Evolutionary conservation across 2,888 invertebrate species (phyloP).

Genomic region (Pyrocoelia pectoralis): DNA sequence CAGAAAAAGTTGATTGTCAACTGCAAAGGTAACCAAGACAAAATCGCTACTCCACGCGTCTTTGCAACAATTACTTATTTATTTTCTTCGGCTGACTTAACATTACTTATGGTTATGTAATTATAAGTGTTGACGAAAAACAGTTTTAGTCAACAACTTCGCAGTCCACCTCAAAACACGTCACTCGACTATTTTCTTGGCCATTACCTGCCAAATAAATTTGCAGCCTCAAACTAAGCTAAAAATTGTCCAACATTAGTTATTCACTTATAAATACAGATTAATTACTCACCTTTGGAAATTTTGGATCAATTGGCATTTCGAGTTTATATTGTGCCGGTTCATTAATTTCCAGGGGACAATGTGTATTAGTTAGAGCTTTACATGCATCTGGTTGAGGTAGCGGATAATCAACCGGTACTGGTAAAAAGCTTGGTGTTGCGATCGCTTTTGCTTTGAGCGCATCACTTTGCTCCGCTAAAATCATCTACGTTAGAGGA

Average conservation of each 20-base stretch:
- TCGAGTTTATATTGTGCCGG: conserved; percentile 24
- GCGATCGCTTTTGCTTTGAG: conserved; percentile 19
- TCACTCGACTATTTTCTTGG: neutral
- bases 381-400: conserved; percentile 38
- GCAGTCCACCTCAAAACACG: neutral
- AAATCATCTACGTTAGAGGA: neutral
- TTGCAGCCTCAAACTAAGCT: neutral
- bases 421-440: neutral
- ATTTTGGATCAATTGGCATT: conserved; percentile 8
- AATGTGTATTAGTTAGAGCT: conserved; percentile 31
- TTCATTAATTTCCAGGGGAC: conserved; percentile 43
- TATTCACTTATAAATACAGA: neutral
- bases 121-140: no score
- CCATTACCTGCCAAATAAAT: conserved; percentile 2
- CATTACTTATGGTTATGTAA: no score
- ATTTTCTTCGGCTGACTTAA: no score
- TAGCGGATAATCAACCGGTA: conserved; percentile 10
- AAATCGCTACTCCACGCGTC: no score
- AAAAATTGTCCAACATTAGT: neutral
- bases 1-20: no score
- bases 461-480: conserved; percentile 16
- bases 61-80: no score
- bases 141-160: neutral
- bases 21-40: no score
- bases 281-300: conserved; percentile 16